phyloP scores from a whole-genome alignment of 2,797 vertebrate genomes.

The Cynopterus sphinx region DNA sequence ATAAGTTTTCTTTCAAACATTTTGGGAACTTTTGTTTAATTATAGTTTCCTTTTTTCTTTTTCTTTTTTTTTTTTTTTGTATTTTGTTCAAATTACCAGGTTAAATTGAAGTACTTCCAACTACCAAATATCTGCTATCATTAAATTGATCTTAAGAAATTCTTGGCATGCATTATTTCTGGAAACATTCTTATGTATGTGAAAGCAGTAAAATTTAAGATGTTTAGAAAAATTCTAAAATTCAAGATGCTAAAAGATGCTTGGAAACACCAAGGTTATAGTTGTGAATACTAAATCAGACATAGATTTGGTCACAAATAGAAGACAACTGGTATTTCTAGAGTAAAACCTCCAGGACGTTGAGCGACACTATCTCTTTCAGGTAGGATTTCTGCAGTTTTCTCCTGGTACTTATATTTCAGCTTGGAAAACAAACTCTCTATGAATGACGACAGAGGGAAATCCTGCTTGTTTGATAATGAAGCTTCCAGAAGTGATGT shows the following conservation, averaged over 20 bases:
- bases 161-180: not conserved
- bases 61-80: not conserved
- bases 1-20: not conserved
- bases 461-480: conserved; percentile 74
- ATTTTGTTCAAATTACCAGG: conserved; percentile 6
- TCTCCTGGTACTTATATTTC: conserved; percentile 65
- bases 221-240: not conserved
- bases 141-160: conserved; percentile 4
- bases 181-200: not conserved
- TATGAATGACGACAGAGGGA: conserved; percentile 73
- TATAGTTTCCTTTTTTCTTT: too few species aligned
- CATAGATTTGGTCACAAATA: not conserved
- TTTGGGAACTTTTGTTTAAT: not conserved
- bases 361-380: not conserved
- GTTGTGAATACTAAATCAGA: not conserved
- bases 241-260: not conserved
- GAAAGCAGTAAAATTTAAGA: not conserved
- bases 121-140: not conserved
- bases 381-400: conserved; percentile 13
- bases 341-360: not conserved
- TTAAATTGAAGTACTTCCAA: not conserved
- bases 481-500: conserved; percentile 72
- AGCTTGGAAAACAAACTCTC: conserved; percentile 65
- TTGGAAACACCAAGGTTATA: not conserved
- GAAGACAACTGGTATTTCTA: conserved; percentile 22